Evolutionary conservation across 2,888 invertebrate genomes (phyloP), one percentile per base, ranked within the genome.

Genomic region (Leptura quadrifasciata): DNA sequence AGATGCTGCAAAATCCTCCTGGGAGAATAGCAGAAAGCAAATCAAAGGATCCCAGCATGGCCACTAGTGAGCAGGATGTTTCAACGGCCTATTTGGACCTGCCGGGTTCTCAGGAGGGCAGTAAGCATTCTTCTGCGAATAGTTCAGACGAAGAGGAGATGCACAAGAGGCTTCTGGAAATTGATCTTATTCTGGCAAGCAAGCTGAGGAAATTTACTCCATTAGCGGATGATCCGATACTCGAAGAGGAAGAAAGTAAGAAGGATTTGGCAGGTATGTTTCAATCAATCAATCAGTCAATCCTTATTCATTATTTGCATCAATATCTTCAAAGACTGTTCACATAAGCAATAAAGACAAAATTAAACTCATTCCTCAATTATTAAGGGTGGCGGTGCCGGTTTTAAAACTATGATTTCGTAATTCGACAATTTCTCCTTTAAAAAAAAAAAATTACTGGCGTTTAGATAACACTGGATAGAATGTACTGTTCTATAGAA

Each of bases 1-100:
- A 89, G 60, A 87, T 92, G 80, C 39, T 83, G 15, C 72, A 78
- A 35, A 75, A 89, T 4, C 80, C 89, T 18, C 87, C 88, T 0
- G 81, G 83, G 2, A 5, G 5, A 1, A 76, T 74, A 9, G 18
- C 55, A 21, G 54, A 27, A 4, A 58, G 35, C 21, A 74, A n/a
- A 24, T 12, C n/a, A 18, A 12, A 6, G 47, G 5, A 0, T 47
- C 15, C 3, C 3, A 47, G 15, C 15, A 12, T 10, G 10, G 58
- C 18, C 12, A 18, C 39, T 3, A 75, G 74, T n/a, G 85, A 85
- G 72, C 86, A 84, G 72, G 86, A 87, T 74, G 81, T 85, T 76
- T 84, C 85, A 0, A 88, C 88, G 0, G 76, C 81, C 24, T 89
- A 89, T 77, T 79, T 87, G 69, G 86, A 87, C 61, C 80, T 88